These are phyloP conservation scores for Siphlonurus alternatus DNA, from an alignment of 2,888 invertebrate genomes.

Conservation along the genomic window DNA sequence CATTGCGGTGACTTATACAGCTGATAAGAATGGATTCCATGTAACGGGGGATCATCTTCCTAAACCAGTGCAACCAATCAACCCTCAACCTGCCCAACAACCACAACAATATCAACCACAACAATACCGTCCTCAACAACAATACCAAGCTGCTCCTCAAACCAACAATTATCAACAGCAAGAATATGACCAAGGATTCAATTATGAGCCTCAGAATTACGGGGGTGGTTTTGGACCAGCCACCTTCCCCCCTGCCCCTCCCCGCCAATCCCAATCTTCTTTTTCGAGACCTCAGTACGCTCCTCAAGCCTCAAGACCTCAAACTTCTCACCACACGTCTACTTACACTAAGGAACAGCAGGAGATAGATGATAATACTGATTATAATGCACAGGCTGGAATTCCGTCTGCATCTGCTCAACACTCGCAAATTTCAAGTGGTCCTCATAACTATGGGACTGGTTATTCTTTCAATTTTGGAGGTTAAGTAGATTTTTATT, in stretches of 20 bases:
- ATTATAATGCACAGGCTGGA: too few relatives aligned
- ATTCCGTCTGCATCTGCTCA: too few relatives aligned
- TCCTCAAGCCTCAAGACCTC: background rate
- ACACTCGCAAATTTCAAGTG: slow-evolving; percentile 6
- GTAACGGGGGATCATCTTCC: slow-evolving; percentile 13
- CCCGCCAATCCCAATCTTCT: slow-evolving; percentile 5
- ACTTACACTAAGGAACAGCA: slow-evolving; percentile 17
- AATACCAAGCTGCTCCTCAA: slow-evolving; percentile 19
- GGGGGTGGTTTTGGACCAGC: background rate
- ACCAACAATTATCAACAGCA: background rate
- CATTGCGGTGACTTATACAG: slow-evolving; percentile 40
- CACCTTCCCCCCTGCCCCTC: background rate
- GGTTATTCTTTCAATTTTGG: slow-evolving; percentile 45
- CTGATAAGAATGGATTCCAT: slow-evolving; percentile 20
- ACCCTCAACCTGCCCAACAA: slow-evolving; percentile 9
- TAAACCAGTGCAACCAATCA: slow-evolving; percentile 18
- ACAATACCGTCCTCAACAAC: slow-evolving; percentile 10
- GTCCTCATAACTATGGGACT: slow-evolving; percentile 38
- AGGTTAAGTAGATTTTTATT: slow-evolving; percentile 32
- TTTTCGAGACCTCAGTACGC: slow-evolving; percentile 4
- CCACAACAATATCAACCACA: background rate
- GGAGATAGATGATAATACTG: slow-evolving; percentile 20
- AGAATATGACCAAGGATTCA: background rate
- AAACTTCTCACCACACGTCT: slow-evolving; percentile 2
- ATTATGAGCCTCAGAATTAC: background rate